These are phyloP conservation scores for Capitulum mitella DNA, from an alignment of 2,888 invertebrate genomes.

Conservation along the genomic window DNA sequence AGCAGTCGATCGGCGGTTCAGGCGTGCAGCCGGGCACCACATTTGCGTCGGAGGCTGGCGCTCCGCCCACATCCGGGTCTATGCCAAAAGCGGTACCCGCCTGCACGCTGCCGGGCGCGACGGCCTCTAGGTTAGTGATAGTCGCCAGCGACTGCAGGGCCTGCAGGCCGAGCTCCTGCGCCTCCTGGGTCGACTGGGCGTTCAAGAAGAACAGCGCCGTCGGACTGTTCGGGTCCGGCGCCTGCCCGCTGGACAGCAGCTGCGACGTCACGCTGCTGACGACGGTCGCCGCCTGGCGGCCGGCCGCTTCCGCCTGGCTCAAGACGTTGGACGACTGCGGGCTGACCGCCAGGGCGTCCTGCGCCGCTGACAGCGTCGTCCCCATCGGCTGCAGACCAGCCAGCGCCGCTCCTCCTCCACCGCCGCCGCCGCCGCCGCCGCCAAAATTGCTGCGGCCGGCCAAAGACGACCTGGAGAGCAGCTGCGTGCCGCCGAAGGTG, in stretches of 20 bases:
- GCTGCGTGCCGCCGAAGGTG: not conserved
- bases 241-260: not conserved
- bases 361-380: not conserved
- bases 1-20: not conserved
- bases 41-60: no score
- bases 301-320: not conserved
- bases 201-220: not conserved
- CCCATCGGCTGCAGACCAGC: not conserved
- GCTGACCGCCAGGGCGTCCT: not conserved
- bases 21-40: not conserved
- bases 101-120: no score
- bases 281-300: not conserved
- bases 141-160: not conserved
- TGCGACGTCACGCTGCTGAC: not conserved
- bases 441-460: no score
- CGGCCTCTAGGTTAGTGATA: not conserved
- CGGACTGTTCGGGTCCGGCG: not conserved
- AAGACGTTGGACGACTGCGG: not conserved
- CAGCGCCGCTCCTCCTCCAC: no score
- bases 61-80: no score
- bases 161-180: not conserved
- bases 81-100: no score
- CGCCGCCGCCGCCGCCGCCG: not conserved
- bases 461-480: not conserved
- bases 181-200: not conserved